Base-by-base conservation (phyloP, 2,888 invertebrate species). In the Bursaphelenchus okinawaensis region DNA sequence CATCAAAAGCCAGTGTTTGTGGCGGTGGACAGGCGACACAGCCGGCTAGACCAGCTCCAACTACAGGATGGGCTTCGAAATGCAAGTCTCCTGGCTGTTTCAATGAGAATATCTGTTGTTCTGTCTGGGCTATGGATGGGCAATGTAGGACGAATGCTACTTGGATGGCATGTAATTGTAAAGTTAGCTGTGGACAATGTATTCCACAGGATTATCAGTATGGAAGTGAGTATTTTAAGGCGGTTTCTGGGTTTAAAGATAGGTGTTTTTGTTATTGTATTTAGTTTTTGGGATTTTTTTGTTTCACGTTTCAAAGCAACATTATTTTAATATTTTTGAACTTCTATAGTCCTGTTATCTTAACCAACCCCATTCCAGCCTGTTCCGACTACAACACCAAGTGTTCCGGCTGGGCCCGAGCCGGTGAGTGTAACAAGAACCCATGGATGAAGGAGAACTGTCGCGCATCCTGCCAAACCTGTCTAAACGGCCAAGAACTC, bases 121-220 rank as follows among this genome's bases (percentile, higher is more conserved):
- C 52, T 55, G 51, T 54, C 55, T 66, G 67, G 79, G 76, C 71
- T 0, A 65, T 72, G 22, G 60, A 69, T 23, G 79, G 77, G 7
- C 64, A 75, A 52, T 75, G 75, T 62, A 52, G 55, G 12, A 12
- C 68, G 63, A 79, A 77, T 64, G 52, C 73, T 8, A 65, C 66
- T 24, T 79, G 74, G 72, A 80, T 80, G 80, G 71, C 76, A 0
- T 80, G 80, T 68, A 80, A 80, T 64, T 80, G 80, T 58, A 65
- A 77, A 8, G 80, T 80, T n/a, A 75, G 74, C 7, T 80, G 80
- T 65, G 80, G 80, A 9, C 71, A 70, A 40, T 80, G 80, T 62
- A 71, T 69, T 55, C 79, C 80, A 0, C 68, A 68, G 20, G 78
- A 80, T 55, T 80, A 80, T 64, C 65, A 68, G 20, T 80, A 78